These are phyloP conservation scores for Pogona vitticeps DNA, from an alignment of 2,113 vertebrate genomes.

Conservation along the genomic window DNA sequence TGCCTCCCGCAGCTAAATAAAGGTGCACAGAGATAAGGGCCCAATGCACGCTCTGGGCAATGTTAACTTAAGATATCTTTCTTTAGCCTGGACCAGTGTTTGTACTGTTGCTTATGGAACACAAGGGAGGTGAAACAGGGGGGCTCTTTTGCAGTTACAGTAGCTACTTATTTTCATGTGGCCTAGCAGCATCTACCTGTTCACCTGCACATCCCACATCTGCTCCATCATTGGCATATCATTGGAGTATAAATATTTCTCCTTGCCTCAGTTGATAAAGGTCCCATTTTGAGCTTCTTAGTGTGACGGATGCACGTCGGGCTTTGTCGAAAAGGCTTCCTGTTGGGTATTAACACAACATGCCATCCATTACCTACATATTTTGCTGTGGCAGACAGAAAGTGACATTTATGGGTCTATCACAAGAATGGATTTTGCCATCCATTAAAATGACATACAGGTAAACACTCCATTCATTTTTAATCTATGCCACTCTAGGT, in stretches of 20 bases:
- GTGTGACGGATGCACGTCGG: slow-evolving; percentile 58
- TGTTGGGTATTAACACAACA: slow-evolving; percentile 69
- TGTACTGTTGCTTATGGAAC: slow-evolving; percentile 27
- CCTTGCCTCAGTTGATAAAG: slow-evolving; percentile 54
- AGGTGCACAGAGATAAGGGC: too few species aligned
- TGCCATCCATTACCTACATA: slow-evolving; percentile 71
- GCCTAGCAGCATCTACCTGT: slow-evolving; percentile 39
- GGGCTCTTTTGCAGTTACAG: slow-evolving; percentile 33
- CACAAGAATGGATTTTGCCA: slow-evolving; percentile 82
- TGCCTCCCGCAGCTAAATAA: too few species aligned
- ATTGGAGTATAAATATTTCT: neutral
- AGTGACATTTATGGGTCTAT: slow-evolving; percentile 82
- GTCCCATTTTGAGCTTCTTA: slow-evolving; percentile 58
- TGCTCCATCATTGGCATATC: neutral
- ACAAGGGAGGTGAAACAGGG: slow-evolving; percentile 47
- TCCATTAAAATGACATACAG: slow-evolving; percentile 79
- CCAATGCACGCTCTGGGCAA: too few species aligned
- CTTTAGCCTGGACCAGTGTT: neutral
- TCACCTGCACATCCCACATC: slow-evolving; percentile 41
- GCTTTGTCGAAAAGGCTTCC: slow-evolving; percentile 62
- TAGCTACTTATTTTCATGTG: slow-evolving; percentile 39
- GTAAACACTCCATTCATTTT: slow-evolving; percentile 80
- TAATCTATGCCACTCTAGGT: slow-evolving; percentile 70
- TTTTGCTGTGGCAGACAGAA: slow-evolving; percentile 76
- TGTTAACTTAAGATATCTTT: neutral